A percentile compares a stretch with the other conserved stretches of the same genome.
phyloP scores from a whole-genome alignment of 1,140 invertebrate species.

The Grapholita molesta region DNA sequence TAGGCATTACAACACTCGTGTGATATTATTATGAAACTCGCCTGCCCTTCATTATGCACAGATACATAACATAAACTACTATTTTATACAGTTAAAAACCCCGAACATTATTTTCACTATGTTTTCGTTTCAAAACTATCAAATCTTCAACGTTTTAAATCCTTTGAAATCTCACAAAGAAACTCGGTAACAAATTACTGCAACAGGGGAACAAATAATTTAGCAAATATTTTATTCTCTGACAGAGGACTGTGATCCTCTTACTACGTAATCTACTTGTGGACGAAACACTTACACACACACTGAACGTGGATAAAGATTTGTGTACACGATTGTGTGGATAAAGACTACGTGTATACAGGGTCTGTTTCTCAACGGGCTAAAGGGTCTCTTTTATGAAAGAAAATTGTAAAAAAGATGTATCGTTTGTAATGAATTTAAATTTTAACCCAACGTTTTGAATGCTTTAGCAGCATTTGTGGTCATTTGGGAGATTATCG shows the following conservation, averaged over 20 bases:
- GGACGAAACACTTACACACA: slow-evolving; percentile 22
- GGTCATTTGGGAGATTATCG: too few relatives aligned
- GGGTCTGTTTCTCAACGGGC: neutral
- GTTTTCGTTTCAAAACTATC: neutral
- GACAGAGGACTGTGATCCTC: slow-evolving; percentile 25
- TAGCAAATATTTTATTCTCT: slow-evolving; percentile 27
- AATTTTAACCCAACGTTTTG: too few relatives aligned
- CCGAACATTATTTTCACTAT: neutral
- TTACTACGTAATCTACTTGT: slow-evolving; percentile 33
- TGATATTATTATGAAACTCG: too few relatives aligned
- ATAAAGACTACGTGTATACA: neutral
- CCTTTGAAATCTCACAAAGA: neutral
- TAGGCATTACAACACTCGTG: too few relatives aligned
- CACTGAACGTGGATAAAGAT: neutral
- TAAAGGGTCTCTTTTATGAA: too few relatives aligned
- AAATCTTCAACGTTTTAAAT: neutral
- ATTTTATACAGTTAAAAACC: neutral
- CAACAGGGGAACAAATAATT: slow-evolving; percentile 10
- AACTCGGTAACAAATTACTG: neutral
- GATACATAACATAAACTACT: too few relatives aligned
- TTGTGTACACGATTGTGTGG: neutral
- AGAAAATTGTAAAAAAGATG: too few relatives aligned
- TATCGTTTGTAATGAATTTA: too few relatives aligned
- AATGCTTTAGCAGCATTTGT: too few relatives aligned
- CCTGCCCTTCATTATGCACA: too few relatives aligned